Conservation (phyloP, 2,888 invertebrate genomes). For the Parapristionchus giblindavisi region DNA sequence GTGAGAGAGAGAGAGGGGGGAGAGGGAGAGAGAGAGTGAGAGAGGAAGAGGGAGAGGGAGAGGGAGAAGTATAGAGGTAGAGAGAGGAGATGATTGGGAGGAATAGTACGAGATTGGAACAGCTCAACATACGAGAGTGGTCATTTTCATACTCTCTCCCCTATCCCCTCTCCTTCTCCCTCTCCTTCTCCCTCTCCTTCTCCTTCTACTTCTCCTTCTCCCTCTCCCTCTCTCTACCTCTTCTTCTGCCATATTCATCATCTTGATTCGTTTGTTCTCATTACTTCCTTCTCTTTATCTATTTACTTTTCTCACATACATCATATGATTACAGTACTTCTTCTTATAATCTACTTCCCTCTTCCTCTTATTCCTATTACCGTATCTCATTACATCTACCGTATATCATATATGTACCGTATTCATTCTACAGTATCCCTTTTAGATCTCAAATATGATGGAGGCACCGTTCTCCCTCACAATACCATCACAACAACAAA, state of each 20-base stretch:
- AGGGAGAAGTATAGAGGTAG: background rate
- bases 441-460: conserved; percentile 13
- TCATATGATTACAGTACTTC: background rate
- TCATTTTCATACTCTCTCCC: background rate
- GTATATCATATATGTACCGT: background rate
- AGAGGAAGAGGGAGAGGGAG: background rate
- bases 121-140: background rate
- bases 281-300: conserved; percentile 2
- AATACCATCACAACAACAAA: background rate
- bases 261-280: background rate
- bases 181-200: background rate
- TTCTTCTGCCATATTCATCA: background rate
- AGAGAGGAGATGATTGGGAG: background rate
- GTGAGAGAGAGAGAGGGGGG: background rate
- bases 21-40: background rate
- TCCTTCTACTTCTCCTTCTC: conserved; percentile 10
- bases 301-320: background rate
- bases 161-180: background rate
- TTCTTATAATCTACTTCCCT: background rate
- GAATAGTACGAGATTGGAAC: background rate
- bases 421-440: background rate
- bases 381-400: background rate
- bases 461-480: conserved; percentile 31
- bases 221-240: conserved; percentile 7
- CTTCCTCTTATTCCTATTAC: no score